phyloP scores from a whole-genome alignment of 2,797 vertebrate species.

The Rhabdophis nuchalis region DNA sequence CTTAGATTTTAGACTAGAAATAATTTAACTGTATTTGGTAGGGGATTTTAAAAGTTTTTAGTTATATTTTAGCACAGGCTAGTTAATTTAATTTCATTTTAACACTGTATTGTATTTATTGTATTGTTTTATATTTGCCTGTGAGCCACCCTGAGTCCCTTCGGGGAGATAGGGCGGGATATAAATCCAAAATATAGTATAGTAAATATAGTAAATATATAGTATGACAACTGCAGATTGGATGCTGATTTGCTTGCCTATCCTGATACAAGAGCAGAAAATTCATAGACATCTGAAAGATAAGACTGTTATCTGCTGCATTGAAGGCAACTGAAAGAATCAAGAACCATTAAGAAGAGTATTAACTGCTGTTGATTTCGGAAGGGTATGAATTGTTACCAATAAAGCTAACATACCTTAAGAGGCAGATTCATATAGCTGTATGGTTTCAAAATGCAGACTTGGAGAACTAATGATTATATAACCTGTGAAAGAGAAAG shows the following conservation, averaged over 20 bases:
- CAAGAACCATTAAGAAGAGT: background rate
- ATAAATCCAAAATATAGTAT: too few relatives aligned
- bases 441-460: background rate
- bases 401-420: background rate
- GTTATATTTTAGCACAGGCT: too few relatives aligned
- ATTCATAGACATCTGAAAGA: background rate
- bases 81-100: too few relatives aligned
- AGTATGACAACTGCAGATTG: background rate
- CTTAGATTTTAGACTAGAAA: too few relatives aligned
- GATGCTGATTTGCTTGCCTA: background rate
- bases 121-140: too few relatives aligned
- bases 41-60: too few relatives aligned
- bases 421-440: background rate
- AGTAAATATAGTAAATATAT: too few relatives aligned
- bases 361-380: background rate
- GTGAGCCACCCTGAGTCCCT: too few relatives aligned
- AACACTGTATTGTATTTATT: too few relatives aligned
- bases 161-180: too few relatives aligned
- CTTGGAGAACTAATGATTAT: background rate
- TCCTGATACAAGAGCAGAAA: background rate
- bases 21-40: too few relatives aligned
- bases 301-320: background rate
- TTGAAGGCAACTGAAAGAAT: background rate
- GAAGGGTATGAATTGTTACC: background rate
- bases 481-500: background rate